A percentile compares a stretch with the other conserved stretches of the same genome.
Evolutionary conservation across 2,113 vertebrate genomes (phyloP).

Genomic region (Oceanites oceanicus): DNA sequence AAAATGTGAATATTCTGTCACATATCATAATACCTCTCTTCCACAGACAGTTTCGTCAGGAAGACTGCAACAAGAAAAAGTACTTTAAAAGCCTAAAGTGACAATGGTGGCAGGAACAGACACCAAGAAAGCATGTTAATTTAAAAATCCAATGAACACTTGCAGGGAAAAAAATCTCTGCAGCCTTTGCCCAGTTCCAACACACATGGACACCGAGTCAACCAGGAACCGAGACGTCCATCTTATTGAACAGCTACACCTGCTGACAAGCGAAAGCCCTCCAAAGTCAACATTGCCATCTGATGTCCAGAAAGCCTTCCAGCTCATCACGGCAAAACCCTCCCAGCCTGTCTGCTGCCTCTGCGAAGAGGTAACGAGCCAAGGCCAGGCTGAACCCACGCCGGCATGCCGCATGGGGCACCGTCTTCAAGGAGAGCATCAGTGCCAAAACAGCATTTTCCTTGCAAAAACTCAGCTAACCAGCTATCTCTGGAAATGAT

Average conservation of each 20-base stretch:
- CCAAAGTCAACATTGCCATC: not conserved
- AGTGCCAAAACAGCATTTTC: not conserved
- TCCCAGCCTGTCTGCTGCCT: not conserved
- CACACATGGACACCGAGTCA: rapidly evolving
- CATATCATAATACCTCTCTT: not conserved
- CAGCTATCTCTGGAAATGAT: not conserved
- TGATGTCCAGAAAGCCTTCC: not conserved
- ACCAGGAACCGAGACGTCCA: not conserved
- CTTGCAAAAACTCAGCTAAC: not conserved
- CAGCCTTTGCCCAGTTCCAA: not conserved
- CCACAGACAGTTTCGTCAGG: not conserved
- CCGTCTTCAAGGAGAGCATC: not conserved
- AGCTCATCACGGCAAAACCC: not conserved
- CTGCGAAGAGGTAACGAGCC: not conserved
- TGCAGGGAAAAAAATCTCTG: not conserved
- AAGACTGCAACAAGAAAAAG: not conserved
- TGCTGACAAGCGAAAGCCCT: not conserved
- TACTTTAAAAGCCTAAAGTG: not conserved
- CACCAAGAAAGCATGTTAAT: not conserved
- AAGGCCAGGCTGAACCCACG: not conserved
- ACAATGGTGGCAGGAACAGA: not conserved
- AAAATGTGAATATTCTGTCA: not conserved
- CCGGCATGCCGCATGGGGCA: not conserved
- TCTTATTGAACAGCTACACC: not conserved
- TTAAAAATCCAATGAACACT: not conserved